A percentile compares a stretch with the other conserved stretches of the same genome.
Conservation (phyloP, 2,797 vertebrate species). For the Loris lydekkerianus region DNA sequence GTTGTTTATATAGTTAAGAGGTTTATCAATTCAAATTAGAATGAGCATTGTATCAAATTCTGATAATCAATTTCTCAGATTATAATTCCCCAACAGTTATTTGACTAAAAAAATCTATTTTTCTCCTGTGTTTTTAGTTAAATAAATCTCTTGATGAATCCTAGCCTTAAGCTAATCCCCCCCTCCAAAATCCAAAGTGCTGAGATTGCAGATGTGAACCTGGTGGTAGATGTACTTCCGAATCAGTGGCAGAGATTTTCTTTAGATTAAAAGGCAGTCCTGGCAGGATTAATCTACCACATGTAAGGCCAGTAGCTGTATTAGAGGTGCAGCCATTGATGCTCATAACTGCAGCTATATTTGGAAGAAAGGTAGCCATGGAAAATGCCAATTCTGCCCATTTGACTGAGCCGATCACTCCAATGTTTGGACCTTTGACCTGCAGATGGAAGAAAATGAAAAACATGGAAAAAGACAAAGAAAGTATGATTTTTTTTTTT, state of each 20-base stretch:
- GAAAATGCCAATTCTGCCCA: constrained; percentile 88
- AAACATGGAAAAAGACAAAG: background rate
- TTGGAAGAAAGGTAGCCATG: constrained; percentile 88
- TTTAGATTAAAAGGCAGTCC: constrained; percentile 85
- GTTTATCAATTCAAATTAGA: background rate
- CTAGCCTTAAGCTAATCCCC: too few relatives aligned
- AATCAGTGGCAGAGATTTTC: constrained; percentile 82
- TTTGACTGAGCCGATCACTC: constrained; percentile 88
- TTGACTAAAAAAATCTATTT: constrained; percentile 28
- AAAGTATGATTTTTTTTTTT: background rate
- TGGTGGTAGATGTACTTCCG: constrained; percentile 66
- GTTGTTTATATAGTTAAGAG: background rate
- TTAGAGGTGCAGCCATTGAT: constrained; percentile 88
- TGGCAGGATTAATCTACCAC: constrained; percentile 84
- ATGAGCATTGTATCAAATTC: constrained; percentile 23
- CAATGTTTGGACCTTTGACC: constrained; percentile 87
- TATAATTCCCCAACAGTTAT: constrained; percentile 22
- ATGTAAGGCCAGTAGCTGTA: constrained; percentile 85
- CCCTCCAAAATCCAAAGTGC: too few relatives aligned
- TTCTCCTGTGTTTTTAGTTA: background rate
- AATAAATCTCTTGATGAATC: background rate
- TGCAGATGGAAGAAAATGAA: constrained; percentile 69
- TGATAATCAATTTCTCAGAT: background rate
- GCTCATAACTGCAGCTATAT: constrained; percentile 86
- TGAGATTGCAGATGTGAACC: too few relatives aligned